Evolutionary conservation across 2,888 invertebrate species (phyloP).

Genomic region (Sminthurides aquaticus): DNA sequence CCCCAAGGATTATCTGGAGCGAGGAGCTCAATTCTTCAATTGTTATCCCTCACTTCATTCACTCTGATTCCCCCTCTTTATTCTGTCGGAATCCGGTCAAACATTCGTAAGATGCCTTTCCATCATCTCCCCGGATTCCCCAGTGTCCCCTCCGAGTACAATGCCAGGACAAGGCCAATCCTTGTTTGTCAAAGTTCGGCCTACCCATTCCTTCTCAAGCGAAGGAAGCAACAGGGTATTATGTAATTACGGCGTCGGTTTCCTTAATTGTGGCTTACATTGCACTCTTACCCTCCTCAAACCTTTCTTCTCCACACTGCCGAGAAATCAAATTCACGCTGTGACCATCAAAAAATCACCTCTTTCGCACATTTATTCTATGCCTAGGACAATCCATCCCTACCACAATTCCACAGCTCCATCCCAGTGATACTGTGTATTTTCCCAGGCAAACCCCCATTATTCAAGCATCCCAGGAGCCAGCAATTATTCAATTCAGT

Average conservation of each 20-base stretch:
- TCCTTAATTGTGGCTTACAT: conserved; percentile 43
- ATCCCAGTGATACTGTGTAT: conserved; percentile 21
- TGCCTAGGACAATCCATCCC: neutral
- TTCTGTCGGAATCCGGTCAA: neutral
- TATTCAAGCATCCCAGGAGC: conserved; percentile 3
- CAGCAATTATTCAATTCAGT: conserved; percentile 24
- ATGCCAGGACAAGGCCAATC: neutral
- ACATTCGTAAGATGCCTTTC: neutral
- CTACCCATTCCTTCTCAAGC: too few relatives aligned
- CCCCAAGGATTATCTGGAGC: conserved; percentile 2
- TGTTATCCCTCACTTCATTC: neutral
- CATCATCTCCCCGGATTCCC: neutral
- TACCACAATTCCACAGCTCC: neutral
- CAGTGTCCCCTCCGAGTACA: neutral
- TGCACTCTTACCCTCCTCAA: conserved; percentile 16
- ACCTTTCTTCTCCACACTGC: conserved; percentile 1
- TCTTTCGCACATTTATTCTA: neutral
- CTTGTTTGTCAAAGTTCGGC: neutral
- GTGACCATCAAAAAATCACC: neutral
- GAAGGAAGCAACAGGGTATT: conserved; percentile 16
- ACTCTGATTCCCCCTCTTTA: neutral
- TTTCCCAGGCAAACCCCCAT: conserved; percentile 22
- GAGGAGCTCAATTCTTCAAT: neutral
- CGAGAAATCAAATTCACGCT: conserved; percentile 14
- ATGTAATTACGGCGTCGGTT: conserved; percentile 43